A percentile compares a stretch with the other conserved stretches of the same genome.
phyloP scores from a whole-genome alignment of 2,888 invertebrate genomes.

The Dorcus hopei region DNA sequence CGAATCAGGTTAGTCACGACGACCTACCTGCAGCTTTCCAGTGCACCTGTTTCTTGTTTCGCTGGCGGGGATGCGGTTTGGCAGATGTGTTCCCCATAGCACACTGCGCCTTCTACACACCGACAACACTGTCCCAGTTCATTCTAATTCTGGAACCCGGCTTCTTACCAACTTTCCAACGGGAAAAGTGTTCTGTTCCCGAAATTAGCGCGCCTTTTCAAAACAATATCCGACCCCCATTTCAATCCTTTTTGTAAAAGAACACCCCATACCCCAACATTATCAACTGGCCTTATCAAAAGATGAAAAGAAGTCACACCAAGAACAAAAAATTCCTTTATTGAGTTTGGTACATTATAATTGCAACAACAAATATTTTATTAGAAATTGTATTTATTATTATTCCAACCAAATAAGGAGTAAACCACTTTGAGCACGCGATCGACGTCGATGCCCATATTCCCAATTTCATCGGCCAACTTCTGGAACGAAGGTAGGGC shows the following conservation, averaged over 20 bases:
- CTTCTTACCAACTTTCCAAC: slow-evolving; percentile 32
- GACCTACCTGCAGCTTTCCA: slow-evolving; percentile 81
- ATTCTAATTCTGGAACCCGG: slow-evolving; percentile 38
- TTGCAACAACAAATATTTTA: too few relatives aligned
- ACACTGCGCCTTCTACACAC: slow-evolving; percentile 36
- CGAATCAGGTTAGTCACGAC: slow-evolving; percentile 7
- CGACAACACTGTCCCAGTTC: slow-evolving; percentile 34
- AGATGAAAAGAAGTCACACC: too few relatives aligned
- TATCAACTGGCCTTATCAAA: too few relatives aligned
- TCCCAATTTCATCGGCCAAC: slow-evolving; percentile 20
- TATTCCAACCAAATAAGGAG: slow-evolving; percentile 27
- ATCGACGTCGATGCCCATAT: slow-evolving; percentile 29
- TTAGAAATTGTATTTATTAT: background rate
- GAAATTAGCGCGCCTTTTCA: too few relatives aligned
- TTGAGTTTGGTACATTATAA: too few relatives aligned
- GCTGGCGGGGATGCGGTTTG: slow-evolving; percentile 56
- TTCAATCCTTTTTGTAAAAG: too few relatives aligned
- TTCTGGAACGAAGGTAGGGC: slow-evolving; percentile 25
- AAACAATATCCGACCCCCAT: too few relatives aligned
- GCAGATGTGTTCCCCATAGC: slow-evolving; percentile 65
- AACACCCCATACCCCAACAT: too few relatives aligned
- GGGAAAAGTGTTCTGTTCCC: slow-evolving; percentile 15
- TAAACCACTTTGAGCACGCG: slow-evolving; percentile 23
- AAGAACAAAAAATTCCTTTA: too few relatives aligned
- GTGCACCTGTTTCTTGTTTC: slow-evolving; percentile 74